Evolutionary conservation across 37 sponge, comb jelly and placozoan genomes (phyloP), one percentile per base, ranked within the genome.

Genomic region (Chondrosia reniformis): DNA sequence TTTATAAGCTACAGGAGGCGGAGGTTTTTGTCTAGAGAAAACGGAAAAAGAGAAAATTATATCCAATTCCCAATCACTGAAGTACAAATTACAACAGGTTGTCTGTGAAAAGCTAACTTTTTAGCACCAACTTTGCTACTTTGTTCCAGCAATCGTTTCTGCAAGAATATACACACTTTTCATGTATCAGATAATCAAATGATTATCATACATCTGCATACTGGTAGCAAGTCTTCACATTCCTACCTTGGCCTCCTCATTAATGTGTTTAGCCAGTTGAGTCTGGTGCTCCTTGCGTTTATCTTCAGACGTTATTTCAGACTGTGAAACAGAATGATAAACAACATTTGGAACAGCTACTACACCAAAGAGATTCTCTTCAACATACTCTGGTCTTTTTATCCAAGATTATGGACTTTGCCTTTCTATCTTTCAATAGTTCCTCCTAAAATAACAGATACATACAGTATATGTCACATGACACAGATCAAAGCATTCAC

Each of bases 281-380:
- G 74, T 55, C 84, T 98, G 99, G 61, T 95, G 91, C 17, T 76
- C 83, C 55, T 93, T 95, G 36, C 99, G 75, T 72, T 82, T 88
- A 30, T 86, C 94, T 44, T 93, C 99, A 7, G 91, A 74, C 22
- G 91, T 43, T 34, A 82, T 75, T 63, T 96, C 97, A 4, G 83
- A 81, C 86, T 87, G 28, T 19, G 19, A 3, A n/a, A n/a, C n/a
- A n/a, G n/a, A n/a, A n/a, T n/a, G n/a, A n/a, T n/a, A n/a, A n/a
- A n/a, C n/a, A n/a, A n/a, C n/a, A n/a, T n/a, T n/a, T n/a, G n/a
- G n/a, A n/a, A n/a, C n/a, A n/a, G n/a, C n/a, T n/a, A n/a, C n/a
- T n/a, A n/a, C n/a, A n/a, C n/a, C n/a, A n/a, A n/a, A n/a, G n/a
- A n/a, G n/a, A n/a, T n/a, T n/a, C n/a, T n/a, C n/a, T n/a, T n/a